Conservation (phyloP, 2,888 invertebrate species). For the Drosophila prostipennis region DNA sequence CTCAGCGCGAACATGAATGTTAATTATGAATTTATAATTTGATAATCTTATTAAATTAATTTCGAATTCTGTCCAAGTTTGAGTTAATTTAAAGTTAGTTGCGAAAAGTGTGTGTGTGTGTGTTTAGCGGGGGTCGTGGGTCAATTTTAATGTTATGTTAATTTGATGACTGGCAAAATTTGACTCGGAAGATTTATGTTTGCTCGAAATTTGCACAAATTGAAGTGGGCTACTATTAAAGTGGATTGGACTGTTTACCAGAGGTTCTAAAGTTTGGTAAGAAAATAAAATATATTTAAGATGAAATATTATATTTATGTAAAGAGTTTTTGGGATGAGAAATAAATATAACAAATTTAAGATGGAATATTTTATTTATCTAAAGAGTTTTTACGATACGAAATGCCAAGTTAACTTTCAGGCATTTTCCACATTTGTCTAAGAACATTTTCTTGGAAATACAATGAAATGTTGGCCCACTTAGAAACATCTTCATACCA, state of each 20-base stretch:
- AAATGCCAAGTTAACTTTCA: neutral
- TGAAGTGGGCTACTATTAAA: neutral
- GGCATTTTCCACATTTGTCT: neutral
- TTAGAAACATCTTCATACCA: neutral
- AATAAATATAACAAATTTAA: too few relatives aligned
- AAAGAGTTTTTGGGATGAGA: too few relatives aligned
- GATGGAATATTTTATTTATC: too few relatives aligned
- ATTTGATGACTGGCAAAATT: constrained; percentile 56
- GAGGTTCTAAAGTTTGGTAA: neutral
- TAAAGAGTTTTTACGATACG: too few relatives aligned
- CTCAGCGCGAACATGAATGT: constrained; percentile 64
- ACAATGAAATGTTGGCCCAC: neutral
- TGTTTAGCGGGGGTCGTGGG: constrained; percentile 22
- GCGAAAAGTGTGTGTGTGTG: constrained; percentile 3
- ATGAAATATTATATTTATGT: too few relatives aligned
- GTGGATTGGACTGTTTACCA: neutral
- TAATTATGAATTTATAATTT: constrained; percentile 79
- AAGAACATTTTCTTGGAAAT: too few relatives aligned
- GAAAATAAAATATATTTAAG: neutral
- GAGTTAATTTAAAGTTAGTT: constrained; percentile 75
- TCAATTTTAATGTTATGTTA: constrained; percentile 68
- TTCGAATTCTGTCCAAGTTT: constrained; percentile 73
- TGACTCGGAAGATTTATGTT: constrained; percentile 19
- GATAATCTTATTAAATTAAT: constrained; percentile 80
- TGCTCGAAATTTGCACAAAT: constrained; percentile 11